These are phyloP conservation scores for Caenorhabditis sulstoni DNA, from an alignment of 2,888 invertebrate species.

Conservation along the genomic window DNA sequence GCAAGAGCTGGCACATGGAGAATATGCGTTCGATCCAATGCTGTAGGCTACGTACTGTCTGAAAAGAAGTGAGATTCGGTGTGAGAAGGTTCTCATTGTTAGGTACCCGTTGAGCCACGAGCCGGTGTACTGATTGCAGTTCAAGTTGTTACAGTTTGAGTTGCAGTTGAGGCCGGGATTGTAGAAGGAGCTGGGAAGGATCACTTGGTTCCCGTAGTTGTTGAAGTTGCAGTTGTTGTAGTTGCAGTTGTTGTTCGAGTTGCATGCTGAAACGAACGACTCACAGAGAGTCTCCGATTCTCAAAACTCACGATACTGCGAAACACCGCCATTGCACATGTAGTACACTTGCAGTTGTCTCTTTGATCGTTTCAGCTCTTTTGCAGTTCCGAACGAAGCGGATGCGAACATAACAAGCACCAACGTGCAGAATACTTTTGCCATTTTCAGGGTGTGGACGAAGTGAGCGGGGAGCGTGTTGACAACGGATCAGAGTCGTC, in stretches of 20 bases:
- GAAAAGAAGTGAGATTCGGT: slow-evolving; percentile 16
- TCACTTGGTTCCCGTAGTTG: slow-evolving; percentile 44
- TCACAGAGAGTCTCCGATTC: neutral
- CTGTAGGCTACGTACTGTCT: slow-evolving; percentile 70
- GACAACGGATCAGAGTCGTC: slow-evolving; percentile 22
- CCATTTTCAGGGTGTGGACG: slow-evolving; percentile 19
- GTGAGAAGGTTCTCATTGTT: neutral
- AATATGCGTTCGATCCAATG: slow-evolving; percentile 62
- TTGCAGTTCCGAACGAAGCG: slow-evolving; percentile 34
- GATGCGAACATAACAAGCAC: slow-evolving; percentile 14
- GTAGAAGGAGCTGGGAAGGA: slow-evolving; percentile 66
- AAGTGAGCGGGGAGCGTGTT: slow-evolving; percentile 19
- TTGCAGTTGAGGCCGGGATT: slow-evolving; percentile 67
- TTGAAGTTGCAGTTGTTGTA: slow-evolving; percentile 60
- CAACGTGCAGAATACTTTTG: slow-evolving; percentile 26
- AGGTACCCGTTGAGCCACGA: slow-evolving; percentile 64
- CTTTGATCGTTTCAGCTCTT: slow-evolving; percentile 64
- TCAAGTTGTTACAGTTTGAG: slow-evolving; percentile 63
- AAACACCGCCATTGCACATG: slow-evolving; percentile 66
- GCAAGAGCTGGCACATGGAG: slow-evolving; percentile 68
- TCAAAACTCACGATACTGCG: slow-evolving; percentile 65
- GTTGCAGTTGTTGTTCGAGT: slow-evolving; percentile 36
- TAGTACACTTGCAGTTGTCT: slow-evolving; percentile 66
- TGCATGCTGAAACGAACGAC: slow-evolving; percentile 1
- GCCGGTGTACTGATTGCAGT: slow-evolving; percentile 69